Base-by-base conservation (phyloP, 1,140 invertebrate species). In the Apis dorsata region DNA sequence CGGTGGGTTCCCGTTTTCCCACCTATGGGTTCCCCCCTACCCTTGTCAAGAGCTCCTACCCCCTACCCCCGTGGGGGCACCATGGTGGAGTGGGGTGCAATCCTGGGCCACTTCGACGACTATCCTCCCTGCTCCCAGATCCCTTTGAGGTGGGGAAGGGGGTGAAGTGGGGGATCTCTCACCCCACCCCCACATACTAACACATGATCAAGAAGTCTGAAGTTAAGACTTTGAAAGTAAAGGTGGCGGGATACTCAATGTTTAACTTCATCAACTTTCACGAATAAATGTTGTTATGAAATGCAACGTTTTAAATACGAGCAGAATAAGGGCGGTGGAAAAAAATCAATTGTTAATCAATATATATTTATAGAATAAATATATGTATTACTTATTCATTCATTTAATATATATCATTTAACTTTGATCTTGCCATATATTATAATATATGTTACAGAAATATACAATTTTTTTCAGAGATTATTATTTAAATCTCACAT, bases 1-100 rank as follows among this genome's bases (percentile, higher is more conserved):
- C 90, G 81, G 85, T 86, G 71, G 80, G 90, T 90, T 91, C 89
- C 90, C 86, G 87, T 87, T 88, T 87, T 91, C 90, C 91, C 92
- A 92, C 91, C 91, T 91, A 92, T 91, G 88, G 88, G 87, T 90
- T 84, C 89, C 89, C 86, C 90, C 88, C 86, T 87, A 86, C 86
- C 88, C 91, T 85, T 88, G 71, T 88, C 81, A 76, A 76, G 81
- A 57, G 24, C 85, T 90, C 87, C 90, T 88, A 91, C 89, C 90
- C 88, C 88, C 90, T 89, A 91, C 90, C 91, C 90, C 90, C 81
- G 87, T 90, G 86, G 86, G 88, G 88, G 82, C 79, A 89, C 86
- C 88, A 76, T 79, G 81, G 82, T 88, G 87, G 88, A 90, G 90
- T 91, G 90, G 90, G 90, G 89, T 89, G 85, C 81, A 71, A 85